phyloP scores from a whole-genome alignment of 2,797 vertebrate genomes.

The Eulemur rubriventer region DNA sequence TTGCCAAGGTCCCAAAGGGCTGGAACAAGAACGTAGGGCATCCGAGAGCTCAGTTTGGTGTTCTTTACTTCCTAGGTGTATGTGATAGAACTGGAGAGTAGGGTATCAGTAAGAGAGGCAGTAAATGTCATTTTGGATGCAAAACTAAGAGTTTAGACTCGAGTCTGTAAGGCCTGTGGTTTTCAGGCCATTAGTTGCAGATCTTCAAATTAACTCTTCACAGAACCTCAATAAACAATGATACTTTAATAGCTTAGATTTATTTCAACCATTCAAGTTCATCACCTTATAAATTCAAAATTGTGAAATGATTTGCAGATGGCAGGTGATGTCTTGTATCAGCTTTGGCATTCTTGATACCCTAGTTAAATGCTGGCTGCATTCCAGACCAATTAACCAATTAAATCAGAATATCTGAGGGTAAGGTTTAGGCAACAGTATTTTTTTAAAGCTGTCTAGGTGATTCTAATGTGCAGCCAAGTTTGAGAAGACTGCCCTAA shows the following conservation, averaged over 20 bases:
- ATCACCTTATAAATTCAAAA: neutral
- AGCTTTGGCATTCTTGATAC: neutral
- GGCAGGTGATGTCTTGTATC: neutral
- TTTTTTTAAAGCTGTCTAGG: neutral
- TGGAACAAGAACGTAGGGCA: neutral
- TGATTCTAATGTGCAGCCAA: neutral
- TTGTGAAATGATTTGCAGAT: neutral
- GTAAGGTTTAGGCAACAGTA: neutral
- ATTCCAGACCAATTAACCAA: neutral
- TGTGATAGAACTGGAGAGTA: neutral
- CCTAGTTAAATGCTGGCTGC: neutral
- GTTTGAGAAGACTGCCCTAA: neutral
- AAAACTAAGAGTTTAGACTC: neutral
- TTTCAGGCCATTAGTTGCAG: neutral
- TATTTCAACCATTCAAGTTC: neutral
- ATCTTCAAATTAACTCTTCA: constrained; percentile 24
- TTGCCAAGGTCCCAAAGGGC: neutral
- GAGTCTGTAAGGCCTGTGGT: neutral
- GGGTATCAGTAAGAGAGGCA: neutral
- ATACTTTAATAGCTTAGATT: neutral
- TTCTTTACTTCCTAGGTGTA: neutral
- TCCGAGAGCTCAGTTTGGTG: neutral
- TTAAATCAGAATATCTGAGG: neutral
- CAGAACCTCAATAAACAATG: neutral
- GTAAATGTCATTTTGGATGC: neutral